Base-by-base conservation (phyloP, 2,888 invertebrate genomes). In the Aphrophora alni region DNA sequence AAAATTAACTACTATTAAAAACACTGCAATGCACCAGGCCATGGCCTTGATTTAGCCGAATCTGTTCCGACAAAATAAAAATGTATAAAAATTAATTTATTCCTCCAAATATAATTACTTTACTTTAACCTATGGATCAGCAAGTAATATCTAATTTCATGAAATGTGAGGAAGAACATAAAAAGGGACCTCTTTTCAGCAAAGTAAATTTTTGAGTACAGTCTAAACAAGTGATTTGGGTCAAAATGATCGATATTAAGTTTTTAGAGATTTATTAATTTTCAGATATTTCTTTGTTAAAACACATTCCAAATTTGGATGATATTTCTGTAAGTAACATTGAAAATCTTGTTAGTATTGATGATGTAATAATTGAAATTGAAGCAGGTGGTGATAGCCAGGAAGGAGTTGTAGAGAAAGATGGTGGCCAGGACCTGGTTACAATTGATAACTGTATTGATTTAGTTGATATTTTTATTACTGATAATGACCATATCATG, bases 221-320 rank as follows among this genome's bases (percentile, higher is more conserved):
- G 68, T 21, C 68, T 21, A 68, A 68, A 21, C 68, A 68, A 68
- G 68, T 68, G 68, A 68, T 68, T 24, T 21, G 24, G n/a, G 68
- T 68, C 68, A 68, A 68, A 68, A 68, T 21, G n/a, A 68, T 68
- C 68, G 68, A 68, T 68, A 68, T 68, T 68, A 21, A 24, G 68
- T 68, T 68, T 68, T 68, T 68, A 68, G 68, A 21, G 21, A 24
- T 21, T 68, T 68, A 68, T 7, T 68, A n/a, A n/a, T n/a, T n/a
- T n/a, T n/a, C 68, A 68, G n/a, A 21, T 14, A 21, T 24, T 12
- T n/a, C 70, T 4, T 70, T 70, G 70, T 70, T 21, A n/a, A 74
- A 74, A 38, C 7, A 38, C 38, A 74, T 74, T 74, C 74, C 74
- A 74, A 74, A 74, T 25, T 74, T 74, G 4, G 74, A 74, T 38